Evolutionary conservation across 2,797 vertebrate genomes (phyloP).

Genomic region (Etheostoma nigrum): DNA sequence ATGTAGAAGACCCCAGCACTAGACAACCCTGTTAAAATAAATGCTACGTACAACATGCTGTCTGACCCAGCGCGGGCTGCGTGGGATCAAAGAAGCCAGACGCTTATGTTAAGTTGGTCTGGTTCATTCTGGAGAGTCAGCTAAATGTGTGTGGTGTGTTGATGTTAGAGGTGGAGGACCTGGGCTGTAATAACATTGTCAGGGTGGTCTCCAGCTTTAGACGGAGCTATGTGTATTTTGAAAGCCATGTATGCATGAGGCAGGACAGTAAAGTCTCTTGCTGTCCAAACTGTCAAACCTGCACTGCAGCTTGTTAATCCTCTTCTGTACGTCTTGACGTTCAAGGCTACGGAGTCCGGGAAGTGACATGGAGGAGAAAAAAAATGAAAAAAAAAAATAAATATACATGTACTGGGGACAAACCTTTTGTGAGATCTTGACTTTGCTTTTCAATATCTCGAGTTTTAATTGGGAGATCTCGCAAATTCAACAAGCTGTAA

Average conservation of each 20-base stretch:
- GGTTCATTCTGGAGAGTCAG: conserved; percentile 42
- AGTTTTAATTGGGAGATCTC: too few species aligned
- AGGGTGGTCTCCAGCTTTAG: conserved; percentile 44
- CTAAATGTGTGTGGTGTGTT: conserved; percentile 17
- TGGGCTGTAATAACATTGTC: conserved; percentile 38
- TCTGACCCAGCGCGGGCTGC: not conserved
- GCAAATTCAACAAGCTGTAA: too few species aligned
- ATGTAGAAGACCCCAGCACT: too few species aligned
- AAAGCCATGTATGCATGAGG: conserved; percentile 11
- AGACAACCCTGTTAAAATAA: not conserved
- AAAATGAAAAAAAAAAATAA: too few species aligned
- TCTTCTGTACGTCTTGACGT: not conserved
- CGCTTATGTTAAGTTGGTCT: not conserved
- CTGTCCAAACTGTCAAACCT: conserved; percentile 5
- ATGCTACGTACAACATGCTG: not conserved
- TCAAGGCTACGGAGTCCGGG: not conserved
- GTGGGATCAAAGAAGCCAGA: conserved; percentile 6
- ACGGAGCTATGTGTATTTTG: conserved; percentile 11
- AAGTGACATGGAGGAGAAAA: too few species aligned
- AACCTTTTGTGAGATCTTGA: too few species aligned
- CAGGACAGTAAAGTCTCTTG: conserved; percentile 3
- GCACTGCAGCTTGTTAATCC: conserved; percentile 1
- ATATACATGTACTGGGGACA: too few species aligned
- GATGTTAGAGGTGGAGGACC: conserved; percentile 17
- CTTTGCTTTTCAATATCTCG: too few species aligned